Percentiles rank a stretch among this genome's conserved stretches.
phyloP scores from a whole-genome alignment of 2,888 invertebrate genomes.

The Stenichneumon culpator region DNA sequence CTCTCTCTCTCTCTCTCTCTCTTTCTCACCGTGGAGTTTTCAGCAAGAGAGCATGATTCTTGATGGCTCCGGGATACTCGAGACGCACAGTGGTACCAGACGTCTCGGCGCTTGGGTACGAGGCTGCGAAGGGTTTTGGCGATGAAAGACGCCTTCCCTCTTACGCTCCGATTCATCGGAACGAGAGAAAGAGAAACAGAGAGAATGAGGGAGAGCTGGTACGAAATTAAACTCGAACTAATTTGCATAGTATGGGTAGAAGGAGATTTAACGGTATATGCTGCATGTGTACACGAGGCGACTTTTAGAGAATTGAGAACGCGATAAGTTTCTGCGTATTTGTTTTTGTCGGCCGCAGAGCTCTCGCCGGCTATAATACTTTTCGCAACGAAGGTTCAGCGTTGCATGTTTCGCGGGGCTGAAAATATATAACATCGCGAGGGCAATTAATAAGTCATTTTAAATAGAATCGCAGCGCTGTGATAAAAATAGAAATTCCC shows the following conservation, averaged over 20 bases:
- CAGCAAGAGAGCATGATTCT: not conserved
- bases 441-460: not conserved
- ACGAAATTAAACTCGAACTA: conserved; percentile 32
- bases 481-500: not conserved
- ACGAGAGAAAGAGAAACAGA: not conserved
- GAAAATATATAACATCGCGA: not conserved
- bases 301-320: conserved; percentile 26
- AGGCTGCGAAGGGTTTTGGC: conserved; percentile 42
- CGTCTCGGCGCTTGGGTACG: conserved; percentile 31
- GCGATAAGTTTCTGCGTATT: conserved; percentile 13
- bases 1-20: not conserved
- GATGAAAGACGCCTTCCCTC: conserved; percentile 29
- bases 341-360: not conserved
- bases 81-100: conserved; percentile 40
- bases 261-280: not conserved
- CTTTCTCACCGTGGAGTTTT: not conserved
- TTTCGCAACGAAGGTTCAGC: not conserved
- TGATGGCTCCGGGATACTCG: conserved; percentile 32
- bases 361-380: not conserved
- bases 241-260: conserved; percentile 23
- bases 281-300: conserved; percentile 11
- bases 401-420: not conserved
- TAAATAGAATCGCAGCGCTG: not conserved
- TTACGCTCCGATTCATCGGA: conserved; percentile 47
- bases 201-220: not conserved